phyloP scores from a whole-genome alignment of 2,113 vertebrate genomes.

The Meriones unguiculatus region DNA sequence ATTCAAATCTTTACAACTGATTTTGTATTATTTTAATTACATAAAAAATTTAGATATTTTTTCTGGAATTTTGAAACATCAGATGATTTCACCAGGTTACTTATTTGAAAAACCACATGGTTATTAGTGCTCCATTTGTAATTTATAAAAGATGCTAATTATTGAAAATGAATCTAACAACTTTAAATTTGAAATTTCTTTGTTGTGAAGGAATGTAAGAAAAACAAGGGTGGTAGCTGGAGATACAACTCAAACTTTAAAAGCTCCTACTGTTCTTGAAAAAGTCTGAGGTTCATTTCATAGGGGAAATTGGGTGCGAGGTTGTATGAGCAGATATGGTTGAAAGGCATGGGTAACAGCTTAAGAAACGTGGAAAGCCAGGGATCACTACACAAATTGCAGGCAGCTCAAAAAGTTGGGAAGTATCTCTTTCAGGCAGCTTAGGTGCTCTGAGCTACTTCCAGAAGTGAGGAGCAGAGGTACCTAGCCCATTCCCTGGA shows the following conservation, averaged over 20 bases:
- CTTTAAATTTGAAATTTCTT: neutral
- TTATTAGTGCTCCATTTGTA: neutral
- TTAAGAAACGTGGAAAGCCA: neutral
- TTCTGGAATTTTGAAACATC: constrained; percentile 20
- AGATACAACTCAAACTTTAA: neutral
- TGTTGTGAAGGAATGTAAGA: neutral
- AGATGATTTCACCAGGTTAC: neutral
- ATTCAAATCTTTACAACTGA: neutral
- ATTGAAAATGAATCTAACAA: neutral
- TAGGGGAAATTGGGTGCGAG: neutral
- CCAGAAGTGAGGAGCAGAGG: neutral
- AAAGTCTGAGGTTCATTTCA: neutral
- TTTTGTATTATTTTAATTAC: neutral
- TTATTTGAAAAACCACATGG: neutral
- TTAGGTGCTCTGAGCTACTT: neutral
- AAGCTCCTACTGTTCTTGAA: neutral
- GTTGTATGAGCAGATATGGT: neutral
- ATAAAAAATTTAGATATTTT: neutral
- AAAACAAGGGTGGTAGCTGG: neutral
- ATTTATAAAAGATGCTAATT: neutral
- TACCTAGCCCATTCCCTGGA: neutral
- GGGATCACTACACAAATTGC: neutral
- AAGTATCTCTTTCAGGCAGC: neutral
- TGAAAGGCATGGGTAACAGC: neutral
- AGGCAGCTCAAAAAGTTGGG: neutral